These are phyloP conservation scores for Calypte anna DNA, from an alignment of 2,113 vertebrate genomes.

Conservation along the genomic window DNA sequence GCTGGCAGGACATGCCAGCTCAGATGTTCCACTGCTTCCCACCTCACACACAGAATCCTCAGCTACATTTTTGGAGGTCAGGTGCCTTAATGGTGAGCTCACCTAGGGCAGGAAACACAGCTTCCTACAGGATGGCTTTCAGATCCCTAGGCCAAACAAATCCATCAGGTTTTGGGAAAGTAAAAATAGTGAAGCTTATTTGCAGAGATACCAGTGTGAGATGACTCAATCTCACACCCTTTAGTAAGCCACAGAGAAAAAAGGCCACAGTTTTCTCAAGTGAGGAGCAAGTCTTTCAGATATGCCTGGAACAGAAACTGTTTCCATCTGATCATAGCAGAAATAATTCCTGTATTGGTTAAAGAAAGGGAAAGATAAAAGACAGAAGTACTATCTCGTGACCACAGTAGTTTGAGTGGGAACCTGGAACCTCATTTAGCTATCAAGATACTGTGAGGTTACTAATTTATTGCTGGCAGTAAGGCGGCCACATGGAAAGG, in stretches of 20 bases:
- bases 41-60: too few species aligned
- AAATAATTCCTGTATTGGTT: not conserved
- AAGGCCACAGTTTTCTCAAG: not conserved
- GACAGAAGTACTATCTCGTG: not conserved
- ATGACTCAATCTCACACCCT: not conserved
- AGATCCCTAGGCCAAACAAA: not conserved
- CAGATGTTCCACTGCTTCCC: fast-evolving
- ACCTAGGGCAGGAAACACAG: not conserved
- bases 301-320: not conserved
- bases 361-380: not conserved
- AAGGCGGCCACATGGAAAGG: not conserved
- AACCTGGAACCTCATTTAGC: not conserved
- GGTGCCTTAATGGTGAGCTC: not conserved
- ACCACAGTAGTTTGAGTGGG: not conserved
- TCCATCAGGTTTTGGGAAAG: not conserved
- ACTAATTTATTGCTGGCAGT: not conserved
- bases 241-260: not conserved
- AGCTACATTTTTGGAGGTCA: not conserved
- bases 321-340: not conserved
- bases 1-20: not conserved
- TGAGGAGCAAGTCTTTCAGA: not conserved
- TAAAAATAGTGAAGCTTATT: not conserved
- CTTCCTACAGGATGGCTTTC: not conserved
- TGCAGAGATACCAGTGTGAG: not conserved
- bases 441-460: not conserved